Percentiles rank a stretch among this genome's conserved stretches.
Evolutionary conservation across 2,113 vertebrate species (phyloP).

Genomic region (human): DNA sequence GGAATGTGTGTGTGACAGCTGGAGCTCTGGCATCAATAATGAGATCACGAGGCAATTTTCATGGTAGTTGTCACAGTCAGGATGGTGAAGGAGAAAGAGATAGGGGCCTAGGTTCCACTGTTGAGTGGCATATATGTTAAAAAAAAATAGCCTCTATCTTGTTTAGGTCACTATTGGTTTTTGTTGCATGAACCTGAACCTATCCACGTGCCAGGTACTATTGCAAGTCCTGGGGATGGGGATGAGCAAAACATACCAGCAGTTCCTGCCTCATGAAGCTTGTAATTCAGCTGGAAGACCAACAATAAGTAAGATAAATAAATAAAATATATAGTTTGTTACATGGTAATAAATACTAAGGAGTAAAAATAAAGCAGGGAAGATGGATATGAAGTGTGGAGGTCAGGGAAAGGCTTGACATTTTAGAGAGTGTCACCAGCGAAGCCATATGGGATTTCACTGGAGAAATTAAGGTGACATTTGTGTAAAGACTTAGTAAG

Average conservation of each 20-base stretch:
- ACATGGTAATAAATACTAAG: background rate
- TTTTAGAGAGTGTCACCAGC: background rate
- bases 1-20: background rate
- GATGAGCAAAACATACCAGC: background rate
- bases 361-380: background rate
- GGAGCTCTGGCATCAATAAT: background rate
- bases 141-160: background rate
- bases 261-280: background rate
- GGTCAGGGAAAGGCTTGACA: background rate
- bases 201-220: background rate
- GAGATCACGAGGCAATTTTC: background rate
- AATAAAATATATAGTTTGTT: background rate
- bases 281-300: background rate
- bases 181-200: background rate
- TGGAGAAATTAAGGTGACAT: background rate
- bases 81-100: background rate
- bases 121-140: background rate
- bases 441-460: background rate
- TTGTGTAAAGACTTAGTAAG: background rate
- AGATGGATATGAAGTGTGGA: background rate
- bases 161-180: background rate
- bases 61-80: background rate
- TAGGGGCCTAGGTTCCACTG: background rate
- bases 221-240: background rate
- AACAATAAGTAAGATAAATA: background rate